Evolutionary conservation across 2,888 invertebrate species (phyloP), one percentile per base, ranked within the genome.

Genomic region (Idaea dimidiata): DNA sequence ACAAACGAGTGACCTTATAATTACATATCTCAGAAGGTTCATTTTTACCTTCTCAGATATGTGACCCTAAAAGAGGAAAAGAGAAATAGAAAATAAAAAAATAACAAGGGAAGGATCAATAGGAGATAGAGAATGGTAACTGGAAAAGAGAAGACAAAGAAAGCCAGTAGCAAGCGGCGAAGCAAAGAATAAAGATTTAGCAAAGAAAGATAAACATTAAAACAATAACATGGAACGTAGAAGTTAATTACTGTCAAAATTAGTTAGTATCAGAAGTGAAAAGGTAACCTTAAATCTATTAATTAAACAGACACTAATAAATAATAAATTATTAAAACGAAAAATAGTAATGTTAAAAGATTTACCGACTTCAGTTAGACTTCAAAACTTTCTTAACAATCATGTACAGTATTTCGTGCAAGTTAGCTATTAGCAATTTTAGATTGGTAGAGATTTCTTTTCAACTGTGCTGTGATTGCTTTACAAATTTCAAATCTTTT

Each of bases 151-250:
- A 65, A 69, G 64, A 69, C 63, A 58, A 63, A 67, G 63, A 69
- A 66, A 60, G 64, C 62, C 61, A 66, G 63, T 73, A 77, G 78
- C 77, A 76, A 77, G 81, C 82, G 70, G 79, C 76, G 7, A 78
- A 79, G 78, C 79, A 56, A 18, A 70, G 75, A 68, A 67, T 63
- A 67, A 66, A 67, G 62, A 73, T 76, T 76, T 71, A 79, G 77
- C 80, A 54, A 61, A 68, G 68, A 69, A 70, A 64, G 64, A 59
- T 57, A 61, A 72, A 72, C 65, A 68, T 58, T 63, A 64, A 64
- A 60, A 58, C 17, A 43, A 8, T 2, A 4, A 8, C 0, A 43
- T 43, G 43, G 43, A 10, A 14, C 8, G 3, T 14, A 43, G 14
- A 10, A 8, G 10, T 10, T 8, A 43, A 32, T 32, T 8, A 2